Base-by-base conservation (phyloP, 2,797 vertebrate species). In the Pteropus rufus region DNA sequence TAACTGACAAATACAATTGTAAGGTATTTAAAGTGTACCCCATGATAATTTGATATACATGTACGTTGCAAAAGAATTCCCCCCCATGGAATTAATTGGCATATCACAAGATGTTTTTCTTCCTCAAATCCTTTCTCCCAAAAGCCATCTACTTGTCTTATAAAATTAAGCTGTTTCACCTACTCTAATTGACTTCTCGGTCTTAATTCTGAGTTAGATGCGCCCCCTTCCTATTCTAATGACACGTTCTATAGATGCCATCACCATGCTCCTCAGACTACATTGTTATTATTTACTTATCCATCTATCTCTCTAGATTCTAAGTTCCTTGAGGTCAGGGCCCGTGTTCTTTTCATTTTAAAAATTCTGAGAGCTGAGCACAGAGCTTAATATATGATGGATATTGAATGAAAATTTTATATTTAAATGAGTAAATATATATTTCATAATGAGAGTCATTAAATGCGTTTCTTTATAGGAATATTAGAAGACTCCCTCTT, bases 401-500 rank as follows among this genome's bases (percentile, higher is more conserved):
- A 49, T 65, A 54, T n/a, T 75, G 56, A 87, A 93, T 16, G 76
- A 82, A 49, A 16, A 70, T 79, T 65, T 70, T 89, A 16, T 83
- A 70, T 75, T 92, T 81, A 93, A 95, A 82, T 58, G 31, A 94
- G 44, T 86, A 39, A 62, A 76, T 89, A 34, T 56, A 60, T 60
- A 58, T 89, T 84, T 97, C 19, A 58, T 49, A 91, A n/a, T 75
- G 52, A 96, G 7, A 92, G 26, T 18, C 58, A 79, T 69, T 92
- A 12, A 69, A 89, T 41, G 23, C 10, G 92, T 80, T 87, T 82
- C 12, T 26, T 85, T 87, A 81, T n/a, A 56, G 46, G 62, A 73
- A 84, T 96, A 58, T 85, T 92, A 87, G 89, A 94, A 76, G 34
- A 94, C 87, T 70, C 24, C 29, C n/a, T 29, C 49, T 97, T 80